Base-by-base conservation (phyloP, 2,888 invertebrate species). In the Amphipyra berbera region DNA sequence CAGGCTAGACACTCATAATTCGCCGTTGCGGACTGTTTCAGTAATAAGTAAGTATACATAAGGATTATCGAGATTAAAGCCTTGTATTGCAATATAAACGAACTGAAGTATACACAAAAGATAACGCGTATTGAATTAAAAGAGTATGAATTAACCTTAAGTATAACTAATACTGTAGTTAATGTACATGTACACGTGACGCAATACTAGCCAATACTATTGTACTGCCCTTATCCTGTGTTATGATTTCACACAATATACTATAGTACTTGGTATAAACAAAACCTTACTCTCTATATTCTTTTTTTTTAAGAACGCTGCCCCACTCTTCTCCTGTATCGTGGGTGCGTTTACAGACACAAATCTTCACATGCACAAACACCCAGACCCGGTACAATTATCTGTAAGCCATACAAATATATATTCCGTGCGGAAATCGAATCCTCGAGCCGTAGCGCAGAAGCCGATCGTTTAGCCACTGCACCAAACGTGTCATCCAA, bases 221-320 rank as follows among this genome's bases (percentile, higher is more conserved):
- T 42, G 53, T 15, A 14, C 30, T n/a, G 14, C 12, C 53, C 53
- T 68, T 54, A 50, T 68, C 75, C 50, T 41, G 15, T 62, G 57
- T 74, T 70, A 56, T 70, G 56, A 62, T 57, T 68, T 35, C 44
- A 15, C 58, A 45, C 50, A 62, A 71, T 71, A 74, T 71, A 68
- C 68, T 68, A n/a, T 68, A 68, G 0, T 33, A 35, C 40, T 12
- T 37, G 30, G 10, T 13, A 60, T 70, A 61, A 66, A 66, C 75
- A 55, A 4, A 45, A 48, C 44, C 33, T 52, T 38, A 50, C 57
- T 56, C 44, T 44, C 45, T 63, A 57, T n/a, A n/a, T n/a, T n/a
- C n/a, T n/a, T n/a, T n/a, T n/a, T n/a, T n/a, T n/a, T n/a, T n/a
- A n/a, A n/a, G n/a, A n/a, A n/a, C n/a, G n/a, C n/a, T n/a, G n/a